Evolutionary conservation across 2,888 invertebrate species (phyloP).

Genomic region (Polymixis lichenea): DNA sequence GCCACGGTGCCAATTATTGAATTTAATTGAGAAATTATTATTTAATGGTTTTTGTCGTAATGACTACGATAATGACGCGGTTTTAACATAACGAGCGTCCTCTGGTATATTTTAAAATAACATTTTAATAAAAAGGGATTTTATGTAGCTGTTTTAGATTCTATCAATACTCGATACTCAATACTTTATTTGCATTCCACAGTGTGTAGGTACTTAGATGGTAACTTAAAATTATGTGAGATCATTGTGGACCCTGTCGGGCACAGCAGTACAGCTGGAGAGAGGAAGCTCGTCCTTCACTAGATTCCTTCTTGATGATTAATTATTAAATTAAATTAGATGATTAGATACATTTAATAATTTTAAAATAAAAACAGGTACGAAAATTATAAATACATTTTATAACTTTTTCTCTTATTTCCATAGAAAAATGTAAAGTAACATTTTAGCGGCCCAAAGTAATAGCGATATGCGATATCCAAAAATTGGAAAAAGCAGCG

Average conservation of each 20-base stretch:
- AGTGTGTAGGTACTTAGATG: no score
- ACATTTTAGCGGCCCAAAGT: constrained; percentile 58
- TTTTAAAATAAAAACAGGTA: background rate
- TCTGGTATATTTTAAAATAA: constrained; percentile 3
- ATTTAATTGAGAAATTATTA: constrained; percentile 48
- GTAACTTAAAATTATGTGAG: no score
- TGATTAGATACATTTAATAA: background rate
- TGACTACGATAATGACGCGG: constrained; percentile 27
- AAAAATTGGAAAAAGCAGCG: constrained; percentile 72
- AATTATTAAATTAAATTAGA: no score
- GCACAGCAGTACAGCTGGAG: no score
- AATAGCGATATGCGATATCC: constrained; percentile 61
- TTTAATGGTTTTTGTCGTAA: constrained; percentile 50
- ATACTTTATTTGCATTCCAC: no score
- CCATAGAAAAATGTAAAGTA: background rate
- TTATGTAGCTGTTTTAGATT: background rate
- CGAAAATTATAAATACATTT: background rate
- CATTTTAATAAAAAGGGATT: background rate
- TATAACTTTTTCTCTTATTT: no score
- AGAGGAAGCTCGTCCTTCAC: no score
- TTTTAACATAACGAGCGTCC: constrained; percentile 5
- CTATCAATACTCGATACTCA: no score
- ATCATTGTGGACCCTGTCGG: no score
- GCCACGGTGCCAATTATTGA: constrained; percentile 50
- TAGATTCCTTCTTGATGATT: no score